Conservation (phyloP, 2,113 vertebrate genomes). For the Emydura subglobosa region DNA sequence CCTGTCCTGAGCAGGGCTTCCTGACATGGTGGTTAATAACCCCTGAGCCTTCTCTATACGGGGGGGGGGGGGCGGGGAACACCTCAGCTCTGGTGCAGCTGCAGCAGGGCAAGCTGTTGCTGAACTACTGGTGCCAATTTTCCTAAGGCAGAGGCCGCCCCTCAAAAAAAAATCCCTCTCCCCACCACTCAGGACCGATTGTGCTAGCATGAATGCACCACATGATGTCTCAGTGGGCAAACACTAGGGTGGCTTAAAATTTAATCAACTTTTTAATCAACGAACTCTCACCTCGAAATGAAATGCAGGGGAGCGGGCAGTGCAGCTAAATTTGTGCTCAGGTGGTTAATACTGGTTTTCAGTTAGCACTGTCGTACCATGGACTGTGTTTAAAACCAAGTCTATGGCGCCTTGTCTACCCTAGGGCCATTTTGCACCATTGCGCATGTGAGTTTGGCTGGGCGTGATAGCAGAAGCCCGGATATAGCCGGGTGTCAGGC, state of each 20-base stretch:
- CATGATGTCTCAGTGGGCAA: neutral
- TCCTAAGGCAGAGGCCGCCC: neutral
- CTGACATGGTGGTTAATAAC: neutral
- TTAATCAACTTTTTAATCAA: neutral
- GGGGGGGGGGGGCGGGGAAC: neutral
- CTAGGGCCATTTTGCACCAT: neutral
- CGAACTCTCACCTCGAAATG: no score
- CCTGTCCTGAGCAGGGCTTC: neutral
- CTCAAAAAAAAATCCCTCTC: neutral
- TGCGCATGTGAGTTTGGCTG: neutral
- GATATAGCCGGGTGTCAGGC: neutral
- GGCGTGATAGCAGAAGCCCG: neutral
- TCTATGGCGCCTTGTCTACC: neutral
- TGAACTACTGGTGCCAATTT: neutral
- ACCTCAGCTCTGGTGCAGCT: neutral
- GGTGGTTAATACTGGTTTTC: neutral
- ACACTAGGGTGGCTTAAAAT: neutral
- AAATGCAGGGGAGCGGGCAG: neutral
- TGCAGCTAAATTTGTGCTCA: no score
- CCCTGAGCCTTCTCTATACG: accelerated
- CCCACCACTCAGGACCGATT: neutral
- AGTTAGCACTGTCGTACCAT: neutral
- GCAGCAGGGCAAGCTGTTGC: no score
- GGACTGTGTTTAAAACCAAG: neutral
- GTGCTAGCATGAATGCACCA: neutral